phyloP scores from a whole-genome alignment of 2,888 invertebrate species.

The Ophion ventricosus region DNA sequence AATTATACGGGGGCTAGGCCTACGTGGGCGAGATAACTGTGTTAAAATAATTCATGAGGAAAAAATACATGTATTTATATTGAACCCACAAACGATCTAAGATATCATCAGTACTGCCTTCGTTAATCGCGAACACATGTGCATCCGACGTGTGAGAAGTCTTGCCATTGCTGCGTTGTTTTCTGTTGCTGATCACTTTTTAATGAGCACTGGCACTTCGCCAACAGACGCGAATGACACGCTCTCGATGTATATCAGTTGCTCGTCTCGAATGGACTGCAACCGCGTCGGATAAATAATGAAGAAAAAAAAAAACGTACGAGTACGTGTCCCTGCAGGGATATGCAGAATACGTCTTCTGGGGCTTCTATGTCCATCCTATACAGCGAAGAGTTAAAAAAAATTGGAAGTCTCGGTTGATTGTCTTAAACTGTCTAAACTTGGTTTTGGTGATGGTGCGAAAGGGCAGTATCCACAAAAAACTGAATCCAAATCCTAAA shows the following conservation, averaged over 20 bases:
- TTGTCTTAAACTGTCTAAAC: no score
- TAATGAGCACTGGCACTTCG: constrained; percentile 62
- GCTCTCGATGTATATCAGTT: constrained; percentile 46
- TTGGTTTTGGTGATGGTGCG: no score
- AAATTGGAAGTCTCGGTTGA: no score
- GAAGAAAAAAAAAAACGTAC: constrained; percentile 10
- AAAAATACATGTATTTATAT: not conserved
- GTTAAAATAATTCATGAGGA: constrained; percentile 29
- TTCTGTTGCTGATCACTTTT: constrained; percentile 61
- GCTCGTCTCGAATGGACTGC: constrained; percentile 48
- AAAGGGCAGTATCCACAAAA: no score
- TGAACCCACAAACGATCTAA: not conserved
- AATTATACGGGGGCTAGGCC: not conserved
- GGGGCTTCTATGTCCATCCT: not conserved
- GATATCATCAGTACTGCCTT: constrained; percentile 1
- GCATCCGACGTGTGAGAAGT: constrained; percentile 24
- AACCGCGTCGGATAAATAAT: constrained; percentile 35
- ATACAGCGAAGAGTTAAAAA: no score
- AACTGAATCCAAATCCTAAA: no score
- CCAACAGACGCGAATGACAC: constrained; percentile 52
- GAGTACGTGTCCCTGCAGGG: not conserved
- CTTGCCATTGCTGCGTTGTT: constrained; percentile 28
- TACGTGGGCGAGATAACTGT: constrained; percentile 33
- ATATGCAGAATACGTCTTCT: constrained; percentile 26
- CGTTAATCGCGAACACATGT: constrained; percentile 20